These are phyloP conservation scores for Lymantria monacha DNA, from an alignment of 2,888 invertebrate genomes.

Conservation along the genomic window DNA sequence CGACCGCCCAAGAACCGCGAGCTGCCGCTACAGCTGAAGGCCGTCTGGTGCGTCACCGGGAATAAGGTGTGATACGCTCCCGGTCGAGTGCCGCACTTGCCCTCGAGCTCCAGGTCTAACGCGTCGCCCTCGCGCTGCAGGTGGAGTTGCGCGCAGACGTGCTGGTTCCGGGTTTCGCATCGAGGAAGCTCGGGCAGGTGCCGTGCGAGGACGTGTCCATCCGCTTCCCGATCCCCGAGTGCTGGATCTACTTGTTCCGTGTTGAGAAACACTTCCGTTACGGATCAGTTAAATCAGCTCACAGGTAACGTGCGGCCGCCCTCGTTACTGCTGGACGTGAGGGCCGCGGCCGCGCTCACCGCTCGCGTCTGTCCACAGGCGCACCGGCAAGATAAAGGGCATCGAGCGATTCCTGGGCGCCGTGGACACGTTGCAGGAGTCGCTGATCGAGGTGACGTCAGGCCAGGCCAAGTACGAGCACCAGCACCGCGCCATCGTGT, in stretches of 20 bases:
- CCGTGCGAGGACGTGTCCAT: constrained; percentile 99
- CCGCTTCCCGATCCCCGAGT: constrained; percentile 98
- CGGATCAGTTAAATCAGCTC: constrained; percentile 97
- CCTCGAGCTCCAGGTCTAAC: too few species aligned
- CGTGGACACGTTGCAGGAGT: constrained; percentile 94
- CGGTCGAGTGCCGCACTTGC: neutral
- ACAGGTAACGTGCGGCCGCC: too few species aligned
- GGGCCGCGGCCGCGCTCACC: too few species aligned
- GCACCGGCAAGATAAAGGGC: constrained; percentile 95
- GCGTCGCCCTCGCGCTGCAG: constrained; percentile 51
- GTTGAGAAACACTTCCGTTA: constrained; percentile 99
- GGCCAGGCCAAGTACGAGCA: constrained; percentile 99
- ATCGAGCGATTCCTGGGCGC: constrained; percentile 95
- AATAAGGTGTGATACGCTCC: constrained; percentile 83
- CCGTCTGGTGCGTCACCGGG: constrained; percentile 93
- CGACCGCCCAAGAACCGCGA: constrained; percentile 97
- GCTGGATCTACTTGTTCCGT: constrained; percentile 99
- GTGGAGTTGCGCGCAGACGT: constrained; percentile 97
- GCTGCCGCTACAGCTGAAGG: constrained; percentile 96
- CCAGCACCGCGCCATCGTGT: constrained; percentile 97
- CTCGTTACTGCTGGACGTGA: too few species aligned
- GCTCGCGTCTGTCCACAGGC: constrained; percentile 50
- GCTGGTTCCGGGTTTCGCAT: constrained; percentile 97
- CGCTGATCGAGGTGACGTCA: constrained; percentile 97
- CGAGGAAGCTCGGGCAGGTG: constrained; percentile 96